A percentile compares a stretch with the other conserved stretches of the same genome.
These are phyloP conservation scores for Vimba vimba DNA, from an alignment of 2,113 vertebrate species.

Conservation along the genomic window DNA sequence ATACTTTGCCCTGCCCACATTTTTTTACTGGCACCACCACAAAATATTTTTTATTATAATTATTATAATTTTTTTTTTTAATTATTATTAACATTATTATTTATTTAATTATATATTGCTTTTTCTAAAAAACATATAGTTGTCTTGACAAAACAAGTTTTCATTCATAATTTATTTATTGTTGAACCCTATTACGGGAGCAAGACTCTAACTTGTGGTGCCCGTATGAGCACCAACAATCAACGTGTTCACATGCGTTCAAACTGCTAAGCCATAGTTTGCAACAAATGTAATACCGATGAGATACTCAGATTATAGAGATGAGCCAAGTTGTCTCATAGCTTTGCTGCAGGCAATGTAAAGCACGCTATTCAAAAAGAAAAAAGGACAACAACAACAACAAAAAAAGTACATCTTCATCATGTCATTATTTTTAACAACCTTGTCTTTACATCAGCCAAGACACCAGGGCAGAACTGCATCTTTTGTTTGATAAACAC, in stretches of 20 bases:
- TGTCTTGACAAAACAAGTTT: too few relatives aligned
- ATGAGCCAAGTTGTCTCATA: background rate
- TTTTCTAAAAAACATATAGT: too few relatives aligned
- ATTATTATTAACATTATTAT: background rate
- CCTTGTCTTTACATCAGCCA: slow-evolving; percentile 47
- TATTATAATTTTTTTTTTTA: background rate
- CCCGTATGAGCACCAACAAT: background rate
- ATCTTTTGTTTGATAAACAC: slow-evolving; percentile 62
- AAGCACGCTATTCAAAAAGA: slow-evolving; percentile 38
- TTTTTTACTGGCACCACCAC: background rate
- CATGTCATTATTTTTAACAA: slow-evolving; percentile 45
- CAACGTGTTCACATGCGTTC: background rate
- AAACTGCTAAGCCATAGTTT: background rate
- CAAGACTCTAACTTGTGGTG: background rate
- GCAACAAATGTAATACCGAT: slow-evolving; percentile 1
- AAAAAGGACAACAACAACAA: background rate
- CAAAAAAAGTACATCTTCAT: background rate
- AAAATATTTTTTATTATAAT: background rate
- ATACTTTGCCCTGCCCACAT: too few relatives aligned
- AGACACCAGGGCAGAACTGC: slow-evolving; percentile 46
- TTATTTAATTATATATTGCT: too few relatives aligned
- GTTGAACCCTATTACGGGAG: background rate
- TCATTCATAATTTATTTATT: too few relatives aligned
- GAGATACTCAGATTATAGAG: slow-evolving; percentile 28
- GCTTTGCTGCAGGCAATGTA: slow-evolving; percentile 29